Evolutionary conservation across 2,888 invertebrate species (phyloP).

Genomic region (Sepioteuthis lessoniana): DNA sequence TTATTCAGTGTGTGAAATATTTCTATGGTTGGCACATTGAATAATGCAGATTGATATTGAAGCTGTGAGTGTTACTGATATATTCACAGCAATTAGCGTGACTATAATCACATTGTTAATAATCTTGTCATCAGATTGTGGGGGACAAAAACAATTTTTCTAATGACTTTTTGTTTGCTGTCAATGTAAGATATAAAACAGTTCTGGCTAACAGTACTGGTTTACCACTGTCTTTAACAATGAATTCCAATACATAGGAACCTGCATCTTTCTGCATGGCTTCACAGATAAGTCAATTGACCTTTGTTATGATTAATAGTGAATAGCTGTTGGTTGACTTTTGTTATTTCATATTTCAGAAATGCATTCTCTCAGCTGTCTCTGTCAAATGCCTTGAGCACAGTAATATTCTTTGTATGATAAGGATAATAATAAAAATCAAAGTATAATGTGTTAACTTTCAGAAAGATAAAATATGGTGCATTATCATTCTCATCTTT

Average conservation of each 20-base stretch:
- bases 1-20: not conserved
- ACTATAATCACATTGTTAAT: not conserved
- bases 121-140: not conserved
- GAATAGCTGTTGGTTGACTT: slow-evolving; percentile 76
- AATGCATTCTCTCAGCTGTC: slow-evolving; percentile 64
- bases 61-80: not conserved
- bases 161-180: not conserved
- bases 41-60: slow-evolving; percentile 17
- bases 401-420: slow-evolving; percentile 57
- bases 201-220: not conserved
- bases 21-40: not conserved
- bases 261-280: not conserved
- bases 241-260: not conserved
- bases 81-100: not conserved
- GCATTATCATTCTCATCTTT: slow-evolving; percentile 63
- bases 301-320: slow-evolving; percentile 74
- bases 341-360: slow-evolving; percentile 58
- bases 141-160: not conserved
- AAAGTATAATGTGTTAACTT: slow-evolving; percentile 57
- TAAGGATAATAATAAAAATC: slow-evolving; percentile 55
- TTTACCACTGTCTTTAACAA: not conserved
- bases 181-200: not conserved
- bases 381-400: slow-evolving; percentile 52
- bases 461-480: slow-evolving; percentile 61
- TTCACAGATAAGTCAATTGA: slow-evolving; percentile 62